A percentile compares a stretch with the other conserved stretches of the same genome.
These are phyloP conservation scores for Barypeithes pellucidus DNA, from an alignment of 2,888 invertebrate genomes.

Conservation along the genomic window DNA sequence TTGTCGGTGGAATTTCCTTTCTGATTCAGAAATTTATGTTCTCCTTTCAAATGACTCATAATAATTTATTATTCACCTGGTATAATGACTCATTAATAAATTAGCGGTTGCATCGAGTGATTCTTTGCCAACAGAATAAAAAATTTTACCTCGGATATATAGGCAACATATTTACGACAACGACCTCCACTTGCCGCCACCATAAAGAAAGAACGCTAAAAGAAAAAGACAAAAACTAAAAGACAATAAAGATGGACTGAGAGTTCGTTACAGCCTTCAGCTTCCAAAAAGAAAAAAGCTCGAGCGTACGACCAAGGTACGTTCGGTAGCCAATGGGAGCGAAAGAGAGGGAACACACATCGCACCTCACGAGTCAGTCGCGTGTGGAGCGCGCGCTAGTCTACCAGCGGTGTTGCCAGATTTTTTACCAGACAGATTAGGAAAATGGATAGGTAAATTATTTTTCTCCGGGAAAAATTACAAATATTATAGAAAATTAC, in stretches of 20 bases:
- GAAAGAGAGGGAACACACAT: slow-evolving; percentile 50
- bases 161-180: slow-evolving; percentile 1
- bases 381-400: slow-evolving; percentile 69
- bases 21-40: too few relatives aligned
- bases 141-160: not conserved
- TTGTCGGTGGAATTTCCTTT: too few relatives aligned
- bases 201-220: slow-evolving; percentile 23
- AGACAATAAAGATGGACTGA: slow-evolving; percentile 45
- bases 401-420: slow-evolving; percentile 24
- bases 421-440: not conserved
- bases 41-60: too few relatives aligned
- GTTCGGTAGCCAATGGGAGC: slow-evolving; percentile 42
- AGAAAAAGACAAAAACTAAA: slow-evolving; percentile 43
- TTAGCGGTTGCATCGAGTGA: not conserved
- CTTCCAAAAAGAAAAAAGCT: slow-evolving; percentile 53
- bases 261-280: slow-evolving; percentile 60
- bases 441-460: too few relatives aligned
- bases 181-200: not conserved
- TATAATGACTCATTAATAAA: not conserved
- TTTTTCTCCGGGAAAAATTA: too few relatives aligned
- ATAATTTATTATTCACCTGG: not conserved
- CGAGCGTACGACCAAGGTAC: slow-evolving; percentile 45
- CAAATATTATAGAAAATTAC: too few relatives aligned
- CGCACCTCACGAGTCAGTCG: slow-evolving; percentile 62
- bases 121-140: not conserved